Conservation (phyloP, 2,113 vertebrate species). For the Caranx melampygus region DNA sequence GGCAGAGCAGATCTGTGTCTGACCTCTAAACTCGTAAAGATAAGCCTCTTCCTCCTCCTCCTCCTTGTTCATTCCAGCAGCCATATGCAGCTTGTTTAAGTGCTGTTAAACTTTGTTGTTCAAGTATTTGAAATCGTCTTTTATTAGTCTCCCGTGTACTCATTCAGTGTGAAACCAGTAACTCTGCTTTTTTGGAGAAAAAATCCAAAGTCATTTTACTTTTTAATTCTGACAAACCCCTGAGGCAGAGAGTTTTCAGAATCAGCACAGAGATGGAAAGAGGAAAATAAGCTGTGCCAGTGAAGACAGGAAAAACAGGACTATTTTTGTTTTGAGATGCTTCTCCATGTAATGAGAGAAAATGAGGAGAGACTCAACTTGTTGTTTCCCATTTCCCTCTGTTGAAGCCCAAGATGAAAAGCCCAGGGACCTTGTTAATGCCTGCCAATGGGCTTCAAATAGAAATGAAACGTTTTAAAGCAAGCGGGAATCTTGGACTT, state of each 20-base stretch:
- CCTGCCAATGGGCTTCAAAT: background rate
- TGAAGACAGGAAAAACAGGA: background rate
- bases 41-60: background rate
- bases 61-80: background rate
- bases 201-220: background rate
- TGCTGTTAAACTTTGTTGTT: constrained; percentile 11
- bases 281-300: background rate
- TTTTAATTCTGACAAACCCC: background rate
- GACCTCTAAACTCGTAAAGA: constrained; percentile 21
- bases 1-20: constrained; percentile 35
- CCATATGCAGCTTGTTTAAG: background rate
- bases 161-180: background rate
- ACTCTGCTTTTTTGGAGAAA: background rate
- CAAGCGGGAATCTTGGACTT: too few species aligned
- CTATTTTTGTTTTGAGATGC: background rate
- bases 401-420: background rate
- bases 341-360: background rate
- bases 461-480: too few species aligned
- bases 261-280: background rate
- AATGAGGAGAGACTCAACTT: background rate
- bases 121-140: background rate
- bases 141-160: background rate
- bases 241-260: background rate
- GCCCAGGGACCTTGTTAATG: background rate
- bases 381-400: background rate